phyloP scores from a whole-genome alignment of 1,140 invertebrate species.

The Pseudomyrmex pallidus region DNA sequence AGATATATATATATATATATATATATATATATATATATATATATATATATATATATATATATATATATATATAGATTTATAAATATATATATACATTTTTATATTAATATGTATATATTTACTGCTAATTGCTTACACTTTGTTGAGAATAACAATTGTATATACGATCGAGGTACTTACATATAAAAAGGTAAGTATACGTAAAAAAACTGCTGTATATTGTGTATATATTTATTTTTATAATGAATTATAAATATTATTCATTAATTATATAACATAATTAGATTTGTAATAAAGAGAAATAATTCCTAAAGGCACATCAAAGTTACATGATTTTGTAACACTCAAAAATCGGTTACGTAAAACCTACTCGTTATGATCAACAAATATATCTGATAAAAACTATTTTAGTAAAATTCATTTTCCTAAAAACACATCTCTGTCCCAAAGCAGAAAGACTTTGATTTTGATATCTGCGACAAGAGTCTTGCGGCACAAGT shows the following conservation, averaged over 20 bases:
- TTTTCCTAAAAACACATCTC: constrained; percentile 63
- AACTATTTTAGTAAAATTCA: constrained; percentile 66
- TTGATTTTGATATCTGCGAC: constrained; percentile 36
- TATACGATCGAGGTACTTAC: neutral
- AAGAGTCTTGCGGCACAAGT: constrained; percentile 35
- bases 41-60: too few species aligned
- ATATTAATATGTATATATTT: too few species aligned
- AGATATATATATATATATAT: constrained; percentile 3
- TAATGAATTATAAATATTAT: constrained; percentile 72
- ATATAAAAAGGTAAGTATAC: constrained; percentile 19
- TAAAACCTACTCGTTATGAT: constrained; percentile 64
- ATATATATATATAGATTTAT: too few species aligned
- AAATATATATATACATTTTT: too few species aligned
- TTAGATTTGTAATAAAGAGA: constrained; percentile 73
- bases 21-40: neutral
- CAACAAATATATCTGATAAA: constrained; percentile 65
- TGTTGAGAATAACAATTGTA: too few species aligned
- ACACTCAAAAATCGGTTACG: constrained; percentile 69
- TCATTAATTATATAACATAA: constrained; percentile 69
- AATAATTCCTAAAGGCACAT: constrained; percentile 74
- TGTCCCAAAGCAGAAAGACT: constrained; percentile 59
- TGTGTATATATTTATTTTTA: constrained; percentile 65
- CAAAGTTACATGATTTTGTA: constrained; percentile 71
- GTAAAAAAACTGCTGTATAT: constrained; percentile 35
- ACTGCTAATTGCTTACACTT: too few species aligned